Base-by-base conservation (phyloP, 2,797 vertebrate genomes). In the Xyrichtys novacula region DNA sequence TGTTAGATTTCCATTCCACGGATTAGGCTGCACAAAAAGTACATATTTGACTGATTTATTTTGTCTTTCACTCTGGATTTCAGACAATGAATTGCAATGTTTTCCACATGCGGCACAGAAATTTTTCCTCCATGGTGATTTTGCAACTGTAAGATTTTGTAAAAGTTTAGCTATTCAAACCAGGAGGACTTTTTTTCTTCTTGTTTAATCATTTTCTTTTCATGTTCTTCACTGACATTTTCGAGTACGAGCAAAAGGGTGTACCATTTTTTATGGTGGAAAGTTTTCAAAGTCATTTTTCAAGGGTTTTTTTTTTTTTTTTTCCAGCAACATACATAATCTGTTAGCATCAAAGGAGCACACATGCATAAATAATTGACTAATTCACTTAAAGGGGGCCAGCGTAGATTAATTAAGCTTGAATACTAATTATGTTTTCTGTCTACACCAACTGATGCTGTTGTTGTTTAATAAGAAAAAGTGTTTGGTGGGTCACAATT, bases 401-500 rank as follows among this genome's bases (percentile, higher is more conserved):
- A 93, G 91, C 71, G 61, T 93, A 91, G 92, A 95, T 95, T 94
- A 94, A 94, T 94, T 94, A 94, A 93, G 90, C 88, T 85, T 92
- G 93, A 93, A 94, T 94, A 93, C 93, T 94, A 95, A 95, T 95
- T 93, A 94, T 93, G 92, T 95, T 94, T 93, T 91, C 84, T 93
- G 92, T 94, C 92, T 93, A 83, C 86, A 89, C 82, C 89, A 85
- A 93, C 87, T 85, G 89, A 94, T 63, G 85, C 80, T 29, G 86
- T 86, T 89, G 91, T 93, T 94, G 92, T 93, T 94, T 91, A 92
- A 90, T 91, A 92, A 85, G 89, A 86, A 91, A 89, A 91, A 89
- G 85, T 89, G 88, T 91, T 93, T 89, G 91, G 89, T 82, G 90
- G 87, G 89, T 91, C 88, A 88, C 85, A 91, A 91, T 92, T 91